A percentile compares a stretch with the other conserved stretches of the same genome.
Evolutionary conservation across 2,113 vertebrate species (phyloP).

Genomic region (Anolis sagrei): DNA sequence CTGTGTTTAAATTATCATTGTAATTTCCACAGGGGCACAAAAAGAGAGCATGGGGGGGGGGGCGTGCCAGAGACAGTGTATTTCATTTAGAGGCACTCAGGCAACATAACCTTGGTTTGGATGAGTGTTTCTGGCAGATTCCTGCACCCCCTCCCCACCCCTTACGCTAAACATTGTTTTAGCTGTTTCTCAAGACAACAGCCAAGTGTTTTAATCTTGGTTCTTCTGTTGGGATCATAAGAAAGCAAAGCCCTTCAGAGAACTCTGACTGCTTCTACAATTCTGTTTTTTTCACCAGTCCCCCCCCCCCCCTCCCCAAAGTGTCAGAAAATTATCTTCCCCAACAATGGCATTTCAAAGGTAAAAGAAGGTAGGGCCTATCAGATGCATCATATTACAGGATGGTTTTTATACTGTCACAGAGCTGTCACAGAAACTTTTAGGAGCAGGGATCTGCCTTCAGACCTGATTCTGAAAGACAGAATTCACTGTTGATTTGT

Average conservation of each 20-base stretch:
- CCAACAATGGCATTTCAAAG: fast-evolving
- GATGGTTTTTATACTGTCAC: not conserved
- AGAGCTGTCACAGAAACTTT: not conserved
- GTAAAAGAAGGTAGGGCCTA: not conserved
- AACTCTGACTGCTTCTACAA: fast-evolving
- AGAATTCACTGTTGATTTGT: not conserved
- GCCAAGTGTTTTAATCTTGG: slow-evolving; percentile 10
- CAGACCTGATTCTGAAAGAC: not conserved
- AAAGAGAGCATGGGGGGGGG: not conserved
- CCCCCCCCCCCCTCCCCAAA: slow-evolving; percentile 18
- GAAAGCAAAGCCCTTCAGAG: not conserved
- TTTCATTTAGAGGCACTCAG: slow-evolving; percentile 22
- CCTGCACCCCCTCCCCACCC: not conserved
- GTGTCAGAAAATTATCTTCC: fast-evolving
- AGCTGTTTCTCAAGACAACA: not conserved
- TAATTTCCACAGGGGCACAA: slow-evolving; percentile 35
- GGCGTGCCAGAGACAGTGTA: not conserved
- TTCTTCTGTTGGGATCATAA: not conserved
- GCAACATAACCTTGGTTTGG: slow-evolving; percentile 36
- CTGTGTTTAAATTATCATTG: slow-evolving; percentile 44
- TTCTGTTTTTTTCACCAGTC: not conserved
- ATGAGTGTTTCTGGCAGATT: slow-evolving; percentile 30
- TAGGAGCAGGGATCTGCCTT: not conserved
- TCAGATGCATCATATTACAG: slow-evolving; percentile 4
- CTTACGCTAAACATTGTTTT: not conserved